These are phyloP conservation scores for Entelurus aequoreus DNA, from an alignment of 2,113 vertebrate species.

Conservation along the genomic window DNA sequence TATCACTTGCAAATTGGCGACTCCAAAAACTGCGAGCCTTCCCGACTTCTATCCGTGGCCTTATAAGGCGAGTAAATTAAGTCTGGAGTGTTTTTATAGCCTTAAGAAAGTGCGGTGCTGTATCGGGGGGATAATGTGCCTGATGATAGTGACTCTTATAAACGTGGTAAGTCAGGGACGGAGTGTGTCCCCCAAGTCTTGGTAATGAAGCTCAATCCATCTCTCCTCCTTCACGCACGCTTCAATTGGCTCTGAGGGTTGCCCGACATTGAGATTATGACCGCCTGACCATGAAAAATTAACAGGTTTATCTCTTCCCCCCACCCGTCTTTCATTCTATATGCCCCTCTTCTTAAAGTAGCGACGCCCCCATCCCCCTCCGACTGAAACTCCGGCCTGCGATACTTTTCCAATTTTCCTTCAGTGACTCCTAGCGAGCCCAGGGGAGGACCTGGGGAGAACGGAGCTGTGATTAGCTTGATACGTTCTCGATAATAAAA, in stretches of 20 bases:
- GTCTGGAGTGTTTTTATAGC: slow-evolving; percentile 59
- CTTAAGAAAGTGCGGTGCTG: slow-evolving; percentile 45
- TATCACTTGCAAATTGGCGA: slow-evolving; percentile 41
- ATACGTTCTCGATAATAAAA: slow-evolving; percentile 73
- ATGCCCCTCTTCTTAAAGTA: slow-evolving; percentile 50
- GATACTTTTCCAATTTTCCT: slow-evolving; percentile 70
- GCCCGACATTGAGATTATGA: slow-evolving; percentile 68
- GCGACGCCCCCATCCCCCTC: slow-evolving; percentile 26
- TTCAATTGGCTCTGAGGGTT: slow-evolving; percentile 57
- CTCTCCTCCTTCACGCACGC: slow-evolving; percentile 28
- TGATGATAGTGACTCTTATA: slow-evolving; percentile 61
- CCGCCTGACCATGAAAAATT: slow-evolving; percentile 72
- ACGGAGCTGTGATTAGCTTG: slow-evolving; percentile 71
- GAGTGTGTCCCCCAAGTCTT: slow-evolving; percentile 52
- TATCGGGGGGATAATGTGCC: slow-evolving; percentile 59
- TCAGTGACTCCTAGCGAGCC: slow-evolving; percentile 59
- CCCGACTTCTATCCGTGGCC: slow-evolving; percentile 55
- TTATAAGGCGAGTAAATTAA: slow-evolving; percentile 57
- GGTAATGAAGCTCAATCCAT: slow-evolving; percentile 64
- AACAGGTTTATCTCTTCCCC: slow-evolving; percentile 73
- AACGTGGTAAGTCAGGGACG: slow-evolving; percentile 51
- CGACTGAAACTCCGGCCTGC: slow-evolving; percentile 49
- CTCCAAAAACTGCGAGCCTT: slow-evolving; percentile 50
- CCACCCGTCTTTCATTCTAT: slow-evolving; percentile 38
- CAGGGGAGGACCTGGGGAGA: slow-evolving; percentile 59